Percentiles rank a stretch among this genome's conserved stretches.
phyloP scores from a whole-genome alignment of 2,888 invertebrate genomes.

The Eupsilia transversa region DNA sequence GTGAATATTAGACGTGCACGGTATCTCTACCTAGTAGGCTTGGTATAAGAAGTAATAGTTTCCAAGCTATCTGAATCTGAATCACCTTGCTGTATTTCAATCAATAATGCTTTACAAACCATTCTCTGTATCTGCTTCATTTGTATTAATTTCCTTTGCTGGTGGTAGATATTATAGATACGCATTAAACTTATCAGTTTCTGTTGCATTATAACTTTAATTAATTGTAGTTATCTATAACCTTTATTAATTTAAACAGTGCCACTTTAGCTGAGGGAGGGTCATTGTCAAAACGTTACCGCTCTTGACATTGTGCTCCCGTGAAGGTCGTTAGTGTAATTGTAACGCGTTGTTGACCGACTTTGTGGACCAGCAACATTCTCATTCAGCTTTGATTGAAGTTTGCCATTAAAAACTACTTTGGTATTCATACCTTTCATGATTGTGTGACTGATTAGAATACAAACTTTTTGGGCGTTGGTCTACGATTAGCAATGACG shows the following conservation, averaged over 20 bases:
- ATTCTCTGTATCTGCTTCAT: background rate
- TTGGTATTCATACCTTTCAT: constrained; percentile 22
- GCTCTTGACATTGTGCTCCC: constrained; percentile 79
- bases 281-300: constrained; percentile 67
- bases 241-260: constrained; percentile 19
- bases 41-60: background rate
- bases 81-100: background rate
- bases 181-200: background rate
- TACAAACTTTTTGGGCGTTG: constrained; percentile 29
- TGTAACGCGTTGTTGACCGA: constrained; percentile 60
- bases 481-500: background rate
- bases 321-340: constrained; percentile 71
- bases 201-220: background rate
- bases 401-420: constrained; percentile 54
- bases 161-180: background rate
- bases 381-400: constrained; percentile 43
- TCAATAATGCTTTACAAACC: background rate
- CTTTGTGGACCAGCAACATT: constrained; percentile 54
- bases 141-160: background rate
- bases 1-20: background rate
- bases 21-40: background rate
- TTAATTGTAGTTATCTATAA: background rate
- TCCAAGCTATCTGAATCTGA: background rate
- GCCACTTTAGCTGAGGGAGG: constrained; percentile 41
- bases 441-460: constrained; percentile 29